These are phyloP conservation scores for Taxidea taxus DNA, from an alignment of 2,113 vertebrate species.

Conservation along the genomic window DNA sequence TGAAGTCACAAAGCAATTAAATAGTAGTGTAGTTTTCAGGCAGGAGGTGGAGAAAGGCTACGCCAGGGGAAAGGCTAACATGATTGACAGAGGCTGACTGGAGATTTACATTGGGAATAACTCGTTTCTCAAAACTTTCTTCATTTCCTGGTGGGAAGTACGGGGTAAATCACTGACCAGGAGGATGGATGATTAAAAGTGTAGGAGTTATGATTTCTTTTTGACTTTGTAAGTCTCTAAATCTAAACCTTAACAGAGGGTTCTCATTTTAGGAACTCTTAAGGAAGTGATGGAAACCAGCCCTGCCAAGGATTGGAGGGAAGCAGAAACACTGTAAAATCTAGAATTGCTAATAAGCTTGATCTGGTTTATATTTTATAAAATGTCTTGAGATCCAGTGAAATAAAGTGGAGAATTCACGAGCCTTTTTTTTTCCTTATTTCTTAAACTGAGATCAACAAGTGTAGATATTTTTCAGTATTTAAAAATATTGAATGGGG, in stretches of 20 bases:
- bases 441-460: neutral
- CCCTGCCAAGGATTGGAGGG: constrained; percentile 62
- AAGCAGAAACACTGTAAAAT: constrained; percentile 60
- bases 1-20: constrained; percentile 79
- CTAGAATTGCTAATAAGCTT: constrained; percentile 24
- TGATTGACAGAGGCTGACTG: constrained; percentile 80
- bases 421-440: neutral
- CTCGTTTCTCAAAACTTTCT: constrained; percentile 82
- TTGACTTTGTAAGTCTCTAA: constrained; percentile 81
- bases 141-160: constrained; percentile 78
- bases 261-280: constrained; percentile 62
- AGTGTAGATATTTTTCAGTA: neutral
- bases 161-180: constrained; percentile 79
- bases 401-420: neutral
- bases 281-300: constrained; percentile 1
- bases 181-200: constrained; percentile 81
- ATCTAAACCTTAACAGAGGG: constrained; percentile 69
- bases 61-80: constrained; percentile 40
- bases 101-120: constrained; percentile 82
- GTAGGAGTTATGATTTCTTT: constrained; percentile 79
- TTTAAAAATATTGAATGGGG: neutral
- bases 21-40: constrained; percentile 71
- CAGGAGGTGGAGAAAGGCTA: constrained; percentile 62
- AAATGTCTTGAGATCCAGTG: neutral
- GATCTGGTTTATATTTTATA: constrained; percentile 13